Evolutionary conservation across 1,140 invertebrate species (phyloP).

Genomic region (Bombus confusus): DNA sequence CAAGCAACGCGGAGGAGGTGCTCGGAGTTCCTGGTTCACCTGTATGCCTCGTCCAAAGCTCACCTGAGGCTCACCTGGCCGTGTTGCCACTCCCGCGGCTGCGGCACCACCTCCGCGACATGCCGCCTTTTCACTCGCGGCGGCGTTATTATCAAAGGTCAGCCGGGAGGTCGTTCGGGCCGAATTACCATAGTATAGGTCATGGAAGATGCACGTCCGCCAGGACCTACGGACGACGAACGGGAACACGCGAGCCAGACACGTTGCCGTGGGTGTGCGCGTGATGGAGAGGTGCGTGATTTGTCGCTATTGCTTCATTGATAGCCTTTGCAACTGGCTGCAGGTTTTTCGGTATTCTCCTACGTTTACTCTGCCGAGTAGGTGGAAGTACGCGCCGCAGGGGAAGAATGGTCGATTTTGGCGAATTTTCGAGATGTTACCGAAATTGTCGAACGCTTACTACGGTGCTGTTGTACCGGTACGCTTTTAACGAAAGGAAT

Average conservation of each 20-base stretch:
- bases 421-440: too few species aligned
- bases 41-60: slow-evolving; percentile 69
- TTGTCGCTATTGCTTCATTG: slow-evolving; percentile 55
- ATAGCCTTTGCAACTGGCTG: not conserved
- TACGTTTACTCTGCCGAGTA: too few species aligned
- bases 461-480: too few species aligned
- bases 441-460: too few species aligned
- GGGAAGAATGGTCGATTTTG: too few species aligned
- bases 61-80: slow-evolving; percentile 71
- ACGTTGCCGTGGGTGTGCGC: not conserved
- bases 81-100: slow-evolving; percentile 75
- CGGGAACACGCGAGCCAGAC: slow-evolving; percentile 1
- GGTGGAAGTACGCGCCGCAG: accelerated
- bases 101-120: slow-evolving; percentile 76
- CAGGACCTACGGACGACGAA: not conserved
- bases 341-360: too few species aligned
- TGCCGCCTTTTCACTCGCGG: slow-evolving; percentile 77
- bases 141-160: slow-evolving; percentile 81
- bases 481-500: too few species aligned
- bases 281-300: slow-evolving; percentile 65
- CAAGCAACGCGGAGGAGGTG: slow-evolving; percentile 67
- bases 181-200: slow-evolving; percentile 77
- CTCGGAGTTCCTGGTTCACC: slow-evolving; percentile 79
- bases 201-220: slow-evolving; percentile 59
- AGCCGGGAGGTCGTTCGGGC: slow-evolving; percentile 76